Percentiles rank a stretch among this genome's conserved stretches.
Evolutionary conservation across 37 sponge, comb jelly and placozoan genomes (phyloP).

Genomic region (Geodia barretti): DNA sequence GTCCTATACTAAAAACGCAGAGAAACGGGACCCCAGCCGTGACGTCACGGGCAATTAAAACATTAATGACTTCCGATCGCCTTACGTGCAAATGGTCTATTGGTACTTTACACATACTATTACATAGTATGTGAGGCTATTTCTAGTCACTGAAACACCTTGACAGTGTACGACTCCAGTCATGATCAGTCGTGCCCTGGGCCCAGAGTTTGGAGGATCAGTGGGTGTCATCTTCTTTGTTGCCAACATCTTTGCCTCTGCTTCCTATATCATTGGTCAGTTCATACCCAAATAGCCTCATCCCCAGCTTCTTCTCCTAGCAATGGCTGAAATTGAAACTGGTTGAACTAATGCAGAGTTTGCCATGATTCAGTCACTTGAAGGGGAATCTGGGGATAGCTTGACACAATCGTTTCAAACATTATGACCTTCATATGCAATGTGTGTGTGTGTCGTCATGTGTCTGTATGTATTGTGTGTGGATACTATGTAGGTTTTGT

Average conservation of each 20-base stretch:
- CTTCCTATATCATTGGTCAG: constrained; percentile 85
- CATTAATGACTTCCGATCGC: too few relatives aligned
- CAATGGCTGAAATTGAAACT: neutral
- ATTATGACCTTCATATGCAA: constrained; percentile 47
- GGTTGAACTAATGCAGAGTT: neutral
- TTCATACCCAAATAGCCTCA: neutral
- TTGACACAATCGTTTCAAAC: too few relatives aligned
- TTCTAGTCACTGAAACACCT: neutral
- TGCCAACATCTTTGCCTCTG: constrained; percentile 96
- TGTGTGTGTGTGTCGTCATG: constrained; percentile 34
- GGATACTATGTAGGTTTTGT: constrained; percentile 70
- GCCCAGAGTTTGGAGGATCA: constrained; percentile 99
- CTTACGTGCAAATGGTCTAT: too few relatives aligned
- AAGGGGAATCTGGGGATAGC: too few relatives aligned
- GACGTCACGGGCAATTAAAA: too few relatives aligned
- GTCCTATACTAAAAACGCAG: too few relatives aligned
- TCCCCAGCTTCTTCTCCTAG: neutral
- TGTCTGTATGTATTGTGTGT: constrained; percentile 16
- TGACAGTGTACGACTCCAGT: constrained; percentile 46
- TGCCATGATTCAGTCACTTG: too few relatives aligned
- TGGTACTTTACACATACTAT: too few relatives aligned
- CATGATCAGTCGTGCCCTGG: constrained; percentile 93
- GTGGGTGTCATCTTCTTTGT: constrained; percentile 96
- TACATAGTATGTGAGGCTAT: neutral
- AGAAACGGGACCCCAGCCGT: too few relatives aligned